These are phyloP conservation scores for Conus canariensis DNA, from an alignment of 2,888 invertebrate genomes.

Conservation along the genomic window DNA sequence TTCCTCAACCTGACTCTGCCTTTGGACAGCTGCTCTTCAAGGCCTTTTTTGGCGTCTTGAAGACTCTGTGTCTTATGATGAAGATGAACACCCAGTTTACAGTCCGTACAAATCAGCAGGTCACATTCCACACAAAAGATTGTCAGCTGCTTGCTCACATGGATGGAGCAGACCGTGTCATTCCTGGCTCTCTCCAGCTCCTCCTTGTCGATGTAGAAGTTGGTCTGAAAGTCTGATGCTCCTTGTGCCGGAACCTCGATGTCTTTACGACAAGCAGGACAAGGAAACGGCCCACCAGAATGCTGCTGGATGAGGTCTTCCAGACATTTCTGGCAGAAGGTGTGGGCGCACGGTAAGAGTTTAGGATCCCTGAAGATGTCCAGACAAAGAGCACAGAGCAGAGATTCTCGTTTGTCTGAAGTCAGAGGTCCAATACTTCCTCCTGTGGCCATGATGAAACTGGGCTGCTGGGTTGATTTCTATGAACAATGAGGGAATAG, in stretches of 20 bases:
- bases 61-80: not conserved
- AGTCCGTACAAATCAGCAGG: not conserved
- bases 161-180: not conserved
- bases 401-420: not conserved
- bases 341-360: not conserved
- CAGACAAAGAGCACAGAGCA: not conserved
- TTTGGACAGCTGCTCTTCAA: not conserved
- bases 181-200: not conserved
- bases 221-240: not conserved
- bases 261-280: not conserved
- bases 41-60: too few relatives aligned
- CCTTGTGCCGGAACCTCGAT: not conserved
- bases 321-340: conserved; percentile 13
- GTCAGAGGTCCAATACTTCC: not conserved
- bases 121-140: conserved; percentile 3
- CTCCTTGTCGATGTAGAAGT: conserved; percentile 9
- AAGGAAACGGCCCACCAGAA: not conserved
- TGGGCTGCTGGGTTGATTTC: too few relatives aligned
- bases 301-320: too few relatives aligned
- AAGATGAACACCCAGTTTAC: not conserved
- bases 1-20: not conserved
- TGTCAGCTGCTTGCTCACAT: too few relatives aligned
- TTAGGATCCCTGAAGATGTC: not conserved
- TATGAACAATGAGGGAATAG: too few relatives aligned
- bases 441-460: too few relatives aligned